These are phyloP conservation scores for Caerostris extrusa DNA, from an alignment of 1,140 invertebrate species.

Conservation along the genomic window DNA sequence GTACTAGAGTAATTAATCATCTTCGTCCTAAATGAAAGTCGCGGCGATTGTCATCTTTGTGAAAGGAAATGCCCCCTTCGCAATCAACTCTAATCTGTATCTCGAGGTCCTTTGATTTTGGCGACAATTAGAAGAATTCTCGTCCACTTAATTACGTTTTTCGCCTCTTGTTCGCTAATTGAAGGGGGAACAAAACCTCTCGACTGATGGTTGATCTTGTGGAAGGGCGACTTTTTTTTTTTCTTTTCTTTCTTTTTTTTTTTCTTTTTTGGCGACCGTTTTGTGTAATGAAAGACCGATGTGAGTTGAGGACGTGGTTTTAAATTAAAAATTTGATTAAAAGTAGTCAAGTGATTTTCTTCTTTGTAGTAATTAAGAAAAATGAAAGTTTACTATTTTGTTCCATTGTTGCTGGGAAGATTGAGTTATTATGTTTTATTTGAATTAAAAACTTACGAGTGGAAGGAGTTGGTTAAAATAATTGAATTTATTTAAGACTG, in stretches of 20 bases:
- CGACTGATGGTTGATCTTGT: background rate
- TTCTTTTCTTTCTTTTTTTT: background rate
- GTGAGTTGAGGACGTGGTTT: background rate
- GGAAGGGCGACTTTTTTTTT: background rate
- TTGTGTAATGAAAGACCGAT: background rate
- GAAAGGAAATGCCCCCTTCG: background rate
- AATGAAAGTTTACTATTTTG: background rate
- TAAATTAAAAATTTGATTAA: slow-evolving; percentile 41
- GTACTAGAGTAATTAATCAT: background rate
- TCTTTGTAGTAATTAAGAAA: background rate
- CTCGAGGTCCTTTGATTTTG: slow-evolving; percentile 29
- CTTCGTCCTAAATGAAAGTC: background rate
- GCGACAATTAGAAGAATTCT: slow-evolving; percentile 35
- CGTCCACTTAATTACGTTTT: slow-evolving; percentile 32
- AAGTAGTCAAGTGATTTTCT: slow-evolving; percentile 5
- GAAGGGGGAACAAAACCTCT: slow-evolving; percentile 27
- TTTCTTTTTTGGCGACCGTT: background rate
- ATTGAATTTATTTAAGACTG: no score
- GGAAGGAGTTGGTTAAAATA: no score
- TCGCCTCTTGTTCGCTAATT: slow-evolving; percentile 20
- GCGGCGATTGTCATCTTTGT: no score
- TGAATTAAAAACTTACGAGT: no score
- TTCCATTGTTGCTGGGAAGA: no score
- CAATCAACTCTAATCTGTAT: slow-evolving; percentile 24
- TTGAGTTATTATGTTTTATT: no score